Evolutionary conservation across 2,113 vertebrate genomes (phyloP).

Genomic region (Pao palembangensis): DNA sequence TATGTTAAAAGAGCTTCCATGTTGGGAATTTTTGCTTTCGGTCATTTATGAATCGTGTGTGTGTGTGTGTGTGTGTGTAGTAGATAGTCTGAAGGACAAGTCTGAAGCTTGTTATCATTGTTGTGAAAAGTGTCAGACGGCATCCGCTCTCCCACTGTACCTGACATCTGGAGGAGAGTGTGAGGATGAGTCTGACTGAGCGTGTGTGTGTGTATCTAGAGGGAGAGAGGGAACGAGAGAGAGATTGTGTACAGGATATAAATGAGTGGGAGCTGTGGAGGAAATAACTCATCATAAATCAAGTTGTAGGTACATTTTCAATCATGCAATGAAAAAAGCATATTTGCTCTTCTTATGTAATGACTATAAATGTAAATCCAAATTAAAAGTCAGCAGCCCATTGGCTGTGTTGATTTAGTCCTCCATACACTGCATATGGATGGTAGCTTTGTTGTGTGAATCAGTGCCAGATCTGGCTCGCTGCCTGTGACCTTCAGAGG

Average conservation of each 20-base stretch:
- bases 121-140: constrained; percentile 77
- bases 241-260: constrained; percentile 47
- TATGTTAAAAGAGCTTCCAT: too few relatives aligned
- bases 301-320: constrained; percentile 33
- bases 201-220: background rate
- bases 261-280: constrained; percentile 41
- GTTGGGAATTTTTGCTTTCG: too few relatives aligned
- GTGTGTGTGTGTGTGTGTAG: constrained; percentile 1
- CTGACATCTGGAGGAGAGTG: constrained; percentile 72
- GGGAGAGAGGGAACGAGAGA: background rate
- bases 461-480: constrained; percentile 72
- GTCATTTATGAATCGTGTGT: background rate
- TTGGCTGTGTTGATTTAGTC: constrained; percentile 42
- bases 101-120: constrained; percentile 69
- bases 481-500: constrained; percentile 73
- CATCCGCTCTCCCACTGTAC: constrained; percentile 68
- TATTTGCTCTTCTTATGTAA: constrained; percentile 48
- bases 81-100: constrained; percentile 62
- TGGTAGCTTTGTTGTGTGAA: constrained; percentile 61
- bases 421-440: constrained; percentile 61
- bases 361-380: constrained; percentile 43
- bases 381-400: constrained; percentile 41
- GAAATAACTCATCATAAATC: constrained; percentile 24
- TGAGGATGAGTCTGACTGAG: background rate
- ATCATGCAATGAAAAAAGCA: constrained; percentile 36